These are phyloP conservation scores for Triplophysa yarkandensis DNA, from an alignment of 2,797 vertebrate genomes.

Conservation along the genomic window DNA sequence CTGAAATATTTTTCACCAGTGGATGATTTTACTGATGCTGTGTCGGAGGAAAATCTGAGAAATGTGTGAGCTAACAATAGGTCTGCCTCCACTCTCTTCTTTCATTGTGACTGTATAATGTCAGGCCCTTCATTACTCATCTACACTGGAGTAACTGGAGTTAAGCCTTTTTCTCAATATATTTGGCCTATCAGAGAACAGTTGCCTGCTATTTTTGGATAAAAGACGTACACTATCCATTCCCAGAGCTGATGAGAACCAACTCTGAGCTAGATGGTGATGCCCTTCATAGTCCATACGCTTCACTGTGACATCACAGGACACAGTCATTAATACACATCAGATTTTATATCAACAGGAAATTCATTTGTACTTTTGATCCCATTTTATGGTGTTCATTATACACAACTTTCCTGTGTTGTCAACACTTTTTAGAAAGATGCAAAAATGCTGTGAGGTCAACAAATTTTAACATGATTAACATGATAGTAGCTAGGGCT, in stretches of 20 bases:
- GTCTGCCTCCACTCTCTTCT: constrained; percentile 50
- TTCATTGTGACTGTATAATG: constrained; percentile 55
- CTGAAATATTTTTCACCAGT: too few species aligned
- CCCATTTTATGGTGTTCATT: too few species aligned
- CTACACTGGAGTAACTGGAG: constrained; percentile 55
- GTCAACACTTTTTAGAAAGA: too few species aligned
- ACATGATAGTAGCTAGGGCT: too few species aligned
- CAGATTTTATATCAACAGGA: too few species aligned
- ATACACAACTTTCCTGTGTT: too few species aligned
- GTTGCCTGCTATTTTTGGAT: constrained; percentile 63
- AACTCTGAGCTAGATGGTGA: constrained; percentile 73
- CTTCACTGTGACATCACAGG: constrained; percentile 22
- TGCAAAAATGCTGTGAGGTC: too few species aligned
- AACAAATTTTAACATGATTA: too few species aligned
- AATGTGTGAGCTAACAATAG: constrained; percentile 55
- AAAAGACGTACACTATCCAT: constrained; percentile 50
- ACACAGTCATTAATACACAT: not conserved
- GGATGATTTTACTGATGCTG: not conserved
- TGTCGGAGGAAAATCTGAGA: constrained; percentile 34
- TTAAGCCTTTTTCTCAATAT: constrained; percentile 69
- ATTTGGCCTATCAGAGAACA: constrained; percentile 76
- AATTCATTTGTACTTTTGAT: too few species aligned
- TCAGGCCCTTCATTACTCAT: constrained; percentile 57
- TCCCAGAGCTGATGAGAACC: constrained; percentile 66
- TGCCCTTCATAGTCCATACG: constrained; percentile 46